phyloP scores from a whole-genome alignment of 2,888 invertebrate species.

The Kuschelorhynchus macadamiae region DNA sequence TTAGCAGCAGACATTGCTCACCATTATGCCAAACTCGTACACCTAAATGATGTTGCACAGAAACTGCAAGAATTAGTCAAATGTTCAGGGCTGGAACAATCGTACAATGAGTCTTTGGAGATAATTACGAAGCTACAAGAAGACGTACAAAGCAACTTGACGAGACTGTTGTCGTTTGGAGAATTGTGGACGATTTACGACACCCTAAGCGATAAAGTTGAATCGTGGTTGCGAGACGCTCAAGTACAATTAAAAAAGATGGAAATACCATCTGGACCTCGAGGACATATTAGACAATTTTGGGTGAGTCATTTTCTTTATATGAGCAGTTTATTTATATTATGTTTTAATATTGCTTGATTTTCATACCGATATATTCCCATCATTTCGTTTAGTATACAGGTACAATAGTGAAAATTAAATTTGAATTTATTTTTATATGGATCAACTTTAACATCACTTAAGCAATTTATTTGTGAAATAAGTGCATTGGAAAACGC shows the following conservation, averaged over 20 bases:
- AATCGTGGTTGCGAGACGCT: conserved; percentile 82
- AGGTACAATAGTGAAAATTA: too few species aligned
- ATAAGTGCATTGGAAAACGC: too few species aligned
- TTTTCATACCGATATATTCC: too few species aligned
- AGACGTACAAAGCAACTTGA: conserved; percentile 81
- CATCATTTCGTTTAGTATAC: too few species aligned
- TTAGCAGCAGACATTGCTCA: conserved; percentile 84
- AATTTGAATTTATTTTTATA: too few species aligned
- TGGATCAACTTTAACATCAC: too few species aligned
- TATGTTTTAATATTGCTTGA: too few species aligned
- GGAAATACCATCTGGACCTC: conserved; percentile 74
- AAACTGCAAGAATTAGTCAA: conserved; percentile 81
- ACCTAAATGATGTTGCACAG: conserved; percentile 80
- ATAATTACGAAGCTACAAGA: conserved; percentile 82
- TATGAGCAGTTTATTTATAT: conserved; percentile 8
- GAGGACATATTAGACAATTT: conserved; percentile 83
- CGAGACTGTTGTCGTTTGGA: conserved; percentile 80
- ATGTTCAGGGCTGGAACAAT: conserved; percentile 81
- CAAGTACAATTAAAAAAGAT: conserved; percentile 80
- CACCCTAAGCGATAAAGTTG: conserved; percentile 79
- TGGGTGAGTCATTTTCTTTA: conserved; percentile 80
- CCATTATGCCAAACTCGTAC: conserved; percentile 83
- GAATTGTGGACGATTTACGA: conserved; percentile 86
- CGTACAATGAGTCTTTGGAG: conserved; percentile 81
- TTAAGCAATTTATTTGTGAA: too few species aligned